phyloP scores from a whole-genome alignment of 1,140 invertebrate species.

The Thaumatotibia leucotreta region DNA sequence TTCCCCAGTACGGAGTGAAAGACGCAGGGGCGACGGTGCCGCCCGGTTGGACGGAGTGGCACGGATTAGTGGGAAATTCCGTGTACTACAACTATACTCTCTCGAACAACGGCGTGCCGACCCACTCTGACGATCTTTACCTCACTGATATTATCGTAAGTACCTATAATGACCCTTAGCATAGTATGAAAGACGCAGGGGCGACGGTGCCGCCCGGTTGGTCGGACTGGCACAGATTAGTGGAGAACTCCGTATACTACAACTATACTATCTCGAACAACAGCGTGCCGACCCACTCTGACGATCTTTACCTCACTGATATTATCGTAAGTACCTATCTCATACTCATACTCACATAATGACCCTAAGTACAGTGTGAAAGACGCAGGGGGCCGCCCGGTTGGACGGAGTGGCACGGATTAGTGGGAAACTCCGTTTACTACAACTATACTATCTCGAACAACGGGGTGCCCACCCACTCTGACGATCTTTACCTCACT shows the following conservation, averaged over 20 bases:
- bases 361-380: constrained; percentile 81
- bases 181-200: constrained; percentile 77
- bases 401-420: constrained; percentile 88
- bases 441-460: constrained; percentile 93
- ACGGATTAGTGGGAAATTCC: constrained; percentile 89
- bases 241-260: constrained; percentile 93
- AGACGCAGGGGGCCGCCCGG: constrained; percentile 82
- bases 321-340: constrained; percentile 84
- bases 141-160: constrained; percentile 91
- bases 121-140: constrained; percentile 83
- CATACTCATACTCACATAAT: too few relatives aligned
- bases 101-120: constrained; percentile 86
- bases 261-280: constrained; percentile 92
- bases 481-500: constrained; percentile 86
- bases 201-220: constrained; percentile 87
- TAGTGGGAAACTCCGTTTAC: constrained; percentile 91
- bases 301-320: constrained; percentile 89
- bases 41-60: constrained; percentile 89
- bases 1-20: constrained; percentile 81
- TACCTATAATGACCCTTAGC: constrained; percentile 79
- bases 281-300: constrained; percentile 79
- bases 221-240: constrained; percentile 87
- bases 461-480: constrained; percentile 82
- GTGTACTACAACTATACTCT: constrained; percentile 92
- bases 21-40: constrained; percentile 82